phyloP scores from a whole-genome alignment of 1,140 invertebrate species.

The Pseudachorutes palmiensis region DNA sequence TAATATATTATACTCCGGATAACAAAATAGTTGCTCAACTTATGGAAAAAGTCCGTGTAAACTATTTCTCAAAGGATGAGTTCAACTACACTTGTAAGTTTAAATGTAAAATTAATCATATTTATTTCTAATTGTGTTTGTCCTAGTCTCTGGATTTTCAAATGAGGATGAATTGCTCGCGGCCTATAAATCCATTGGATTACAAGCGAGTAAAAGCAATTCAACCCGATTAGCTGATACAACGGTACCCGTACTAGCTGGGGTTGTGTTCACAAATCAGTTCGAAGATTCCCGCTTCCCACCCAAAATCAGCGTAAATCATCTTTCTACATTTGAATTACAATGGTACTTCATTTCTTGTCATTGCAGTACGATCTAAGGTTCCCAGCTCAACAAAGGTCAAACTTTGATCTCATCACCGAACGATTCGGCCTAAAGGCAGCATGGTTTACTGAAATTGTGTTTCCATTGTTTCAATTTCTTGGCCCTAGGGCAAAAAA shows the following conservation, averaged over 20 bases:
- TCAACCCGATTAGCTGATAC: slow-evolving; percentile 2
- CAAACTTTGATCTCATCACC: slow-evolving; percentile 42
- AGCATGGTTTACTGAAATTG: slow-evolving; percentile 57
- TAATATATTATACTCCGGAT: slow-evolving; percentile 24
- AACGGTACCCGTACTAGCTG: slow-evolving; percentile 23
- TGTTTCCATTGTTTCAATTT: slow-evolving; percentile 58
- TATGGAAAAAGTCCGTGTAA: slow-evolving; percentile 11
- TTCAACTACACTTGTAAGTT: slow-evolving; percentile 26
- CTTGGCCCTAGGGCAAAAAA: slow-evolving; percentile 54
- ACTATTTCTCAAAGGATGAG: slow-evolving; percentile 14
- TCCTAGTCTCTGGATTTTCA: slow-evolving; percentile 21
- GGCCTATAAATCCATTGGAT: slow-evolving; percentile 14
- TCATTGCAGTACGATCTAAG: slow-evolving; percentile 49
- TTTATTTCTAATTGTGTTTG: not conserved
- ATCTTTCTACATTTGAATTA: no score
- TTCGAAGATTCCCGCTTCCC: slow-evolving; percentile 18
- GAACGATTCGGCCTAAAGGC: slow-evolving; percentile 40
- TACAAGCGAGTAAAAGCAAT: slow-evolving; percentile 7
- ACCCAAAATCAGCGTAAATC: slow-evolving; percentile 16
- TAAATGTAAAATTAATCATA: slow-evolving; percentile 4
- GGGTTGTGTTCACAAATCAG: slow-evolving; percentile 22
- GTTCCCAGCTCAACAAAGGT: slow-evolving; percentile 54
- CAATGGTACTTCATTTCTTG: no score
- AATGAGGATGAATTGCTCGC: slow-evolving; percentile 19
- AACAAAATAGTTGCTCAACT: slow-evolving; percentile 17